Conservation (phyloP, 2,113 vertebrate genomes). For the Engystomops pustulosus region DNA sequence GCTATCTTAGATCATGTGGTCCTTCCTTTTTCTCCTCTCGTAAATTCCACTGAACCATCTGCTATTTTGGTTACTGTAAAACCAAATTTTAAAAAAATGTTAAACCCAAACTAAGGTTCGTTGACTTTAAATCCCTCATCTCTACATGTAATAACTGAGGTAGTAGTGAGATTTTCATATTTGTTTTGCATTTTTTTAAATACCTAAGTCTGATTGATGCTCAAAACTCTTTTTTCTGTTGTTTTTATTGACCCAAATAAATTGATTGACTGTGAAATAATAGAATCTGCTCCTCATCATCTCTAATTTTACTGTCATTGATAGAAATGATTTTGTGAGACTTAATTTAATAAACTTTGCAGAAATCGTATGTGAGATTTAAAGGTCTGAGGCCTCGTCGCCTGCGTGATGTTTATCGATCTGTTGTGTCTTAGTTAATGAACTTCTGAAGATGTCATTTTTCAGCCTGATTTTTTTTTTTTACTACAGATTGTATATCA, state of each 20-base stretch:
- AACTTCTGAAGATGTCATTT: background rate
- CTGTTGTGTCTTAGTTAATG: background rate
- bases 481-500: background rate
- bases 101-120: no score
- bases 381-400: background rate
- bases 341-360: slow-evolving; percentile 7
- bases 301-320: background rate
- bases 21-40: no score
- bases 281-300: background rate
- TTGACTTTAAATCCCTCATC: no score
- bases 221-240: background rate
- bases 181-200: no score
- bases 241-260: background rate
- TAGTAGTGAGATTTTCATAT: no score
- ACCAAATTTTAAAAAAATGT: no score
- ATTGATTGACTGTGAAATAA: background rate
- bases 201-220: no score
- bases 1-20: no score
- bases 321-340: background rate
- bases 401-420: background rate
- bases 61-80: no score
- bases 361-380: background rate
- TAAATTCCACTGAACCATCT: no score
- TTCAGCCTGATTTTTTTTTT: background rate
- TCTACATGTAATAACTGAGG: no score